These are phyloP conservation scores for Pachycephala philippinensis DNA, from an alignment of 2,113 vertebrate genomes.

Conservation along the genomic window DNA sequence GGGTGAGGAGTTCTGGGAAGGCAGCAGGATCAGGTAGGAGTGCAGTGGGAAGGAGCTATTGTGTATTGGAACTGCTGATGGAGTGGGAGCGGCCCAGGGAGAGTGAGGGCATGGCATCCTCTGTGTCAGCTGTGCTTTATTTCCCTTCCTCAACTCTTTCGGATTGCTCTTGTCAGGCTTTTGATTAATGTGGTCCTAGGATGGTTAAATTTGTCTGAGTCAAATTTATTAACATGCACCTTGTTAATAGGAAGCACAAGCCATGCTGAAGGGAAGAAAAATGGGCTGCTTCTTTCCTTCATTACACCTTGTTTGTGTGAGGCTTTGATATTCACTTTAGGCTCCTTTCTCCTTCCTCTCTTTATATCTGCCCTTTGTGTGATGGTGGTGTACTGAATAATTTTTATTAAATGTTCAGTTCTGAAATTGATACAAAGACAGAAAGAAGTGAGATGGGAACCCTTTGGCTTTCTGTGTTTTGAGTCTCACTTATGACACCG, in stretches of 20 bases:
- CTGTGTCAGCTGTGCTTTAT: neutral
- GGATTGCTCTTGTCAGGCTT: conserved; percentile 15
- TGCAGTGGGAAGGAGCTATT: neutral
- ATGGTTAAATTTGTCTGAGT: neutral
- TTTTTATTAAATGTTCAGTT: neutral
- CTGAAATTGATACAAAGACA: neutral
- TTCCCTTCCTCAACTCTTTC: conserved; percentile 1
- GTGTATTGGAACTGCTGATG: neutral
- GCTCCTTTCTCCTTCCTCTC: neutral
- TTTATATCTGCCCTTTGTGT: neutral
- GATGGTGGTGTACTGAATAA: neutral
- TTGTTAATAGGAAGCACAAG: conserved; percentile 9
- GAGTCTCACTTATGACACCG: neutral
- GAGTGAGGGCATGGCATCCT: neutral
- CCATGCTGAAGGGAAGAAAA: conserved; percentile 36
- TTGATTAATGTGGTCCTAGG: conserved; percentile 8
- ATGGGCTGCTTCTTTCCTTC: conserved; percentile 25
- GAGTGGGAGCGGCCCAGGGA: neutral
- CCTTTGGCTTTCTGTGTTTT: neutral
- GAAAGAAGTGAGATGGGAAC: neutral
- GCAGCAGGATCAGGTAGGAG: neutral
- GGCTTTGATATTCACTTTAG: neutral
- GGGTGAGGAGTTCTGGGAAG: neutral
- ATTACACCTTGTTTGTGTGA: conserved; percentile 5
- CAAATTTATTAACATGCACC: neutral